These are phyloP conservation scores for Augochlorella aurata DNA, from an alignment of 2,888 invertebrate species.

Conservation along the genomic window DNA sequence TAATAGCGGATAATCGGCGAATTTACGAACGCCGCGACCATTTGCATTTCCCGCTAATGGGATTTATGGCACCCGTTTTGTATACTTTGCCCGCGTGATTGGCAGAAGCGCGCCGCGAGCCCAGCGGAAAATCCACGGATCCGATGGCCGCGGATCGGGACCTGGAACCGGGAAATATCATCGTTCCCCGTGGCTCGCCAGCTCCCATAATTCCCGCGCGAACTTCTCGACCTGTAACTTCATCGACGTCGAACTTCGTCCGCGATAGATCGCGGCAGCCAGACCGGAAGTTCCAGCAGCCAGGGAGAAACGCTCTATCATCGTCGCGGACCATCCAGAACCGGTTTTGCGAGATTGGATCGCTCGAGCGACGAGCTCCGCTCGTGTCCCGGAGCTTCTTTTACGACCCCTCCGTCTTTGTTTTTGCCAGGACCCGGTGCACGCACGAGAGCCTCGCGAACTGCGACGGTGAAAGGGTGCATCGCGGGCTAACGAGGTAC, in stretches of 20 bases:
- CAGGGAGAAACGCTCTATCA: background rate
- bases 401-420: background rate
- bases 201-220: background rate
- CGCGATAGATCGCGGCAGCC: background rate
- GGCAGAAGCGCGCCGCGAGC: background rate
- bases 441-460: slow-evolving; percentile 19
- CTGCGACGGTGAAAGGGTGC: slow-evolving; percentile 46
- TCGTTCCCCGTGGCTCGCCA: background rate
- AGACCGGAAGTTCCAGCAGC: background rate
- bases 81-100: slow-evolving; percentile 27
- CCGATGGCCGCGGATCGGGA: too few relatives aligned
- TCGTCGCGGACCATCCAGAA: background rate
- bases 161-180: background rate
- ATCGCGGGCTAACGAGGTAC: slow-evolving; percentile 58
- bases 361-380: background rate
- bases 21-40: slow-evolving; percentile 40
- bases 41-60: slow-evolving; percentile 49
- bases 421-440: slow-evolving; percentile 14
- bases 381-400: background rate
- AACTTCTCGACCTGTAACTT: background rate
- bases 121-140: background rate
- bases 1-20: slow-evolving; percentile 59
- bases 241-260: slow-evolving; percentile 1
- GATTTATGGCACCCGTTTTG: slow-evolving; percentile 42
- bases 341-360: slow-evolving; percentile 2